These are phyloP conservation scores for Holothuria scabra DNA, from an alignment of 53 echinoderm and acorn worm species.

Conservation along the genomic window DNA sequence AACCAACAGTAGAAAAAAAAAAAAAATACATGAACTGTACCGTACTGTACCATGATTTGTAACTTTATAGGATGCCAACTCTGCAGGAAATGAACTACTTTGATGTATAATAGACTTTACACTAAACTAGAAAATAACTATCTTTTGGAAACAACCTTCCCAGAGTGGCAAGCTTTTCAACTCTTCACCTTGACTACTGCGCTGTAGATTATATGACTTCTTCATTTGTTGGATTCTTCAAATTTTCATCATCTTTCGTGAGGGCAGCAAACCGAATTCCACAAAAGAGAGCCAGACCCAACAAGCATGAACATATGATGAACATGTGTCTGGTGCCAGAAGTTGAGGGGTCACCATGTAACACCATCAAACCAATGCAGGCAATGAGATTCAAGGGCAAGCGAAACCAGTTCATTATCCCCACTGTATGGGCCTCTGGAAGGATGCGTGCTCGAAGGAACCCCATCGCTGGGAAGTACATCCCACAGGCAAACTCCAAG, in stretches of 20 bases:
- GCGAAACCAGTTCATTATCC: conserved; percentile 99
- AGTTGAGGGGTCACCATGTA: conserved; percentile 84
- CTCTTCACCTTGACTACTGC: not conserved
- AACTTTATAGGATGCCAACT: too few species aligned
- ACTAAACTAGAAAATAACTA: too few species aligned
- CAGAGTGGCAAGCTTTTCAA: too few species aligned
- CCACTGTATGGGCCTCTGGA: conserved; percentile 85
- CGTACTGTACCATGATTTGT: too few species aligned
- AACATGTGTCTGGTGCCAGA: conserved; percentile 92
- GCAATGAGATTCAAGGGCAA: conserved; percentile 95
- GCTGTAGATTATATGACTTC: not conserved
- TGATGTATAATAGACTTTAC: too few species aligned
- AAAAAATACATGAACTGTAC: too few species aligned
- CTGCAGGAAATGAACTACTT: too few species aligned
- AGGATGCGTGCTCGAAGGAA: conserved; percentile 74
- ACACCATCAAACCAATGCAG: conserved; percentile 86
- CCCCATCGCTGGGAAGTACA: conserved; percentile 99
- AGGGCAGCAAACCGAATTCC: conserved; percentile 76
- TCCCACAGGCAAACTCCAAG: conserved; percentile 87
- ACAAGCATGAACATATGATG: conserved; percentile 76
- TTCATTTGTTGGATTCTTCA: not conserved
- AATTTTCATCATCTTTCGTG: conserved; percentile 69
- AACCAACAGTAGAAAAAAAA: too few species aligned
- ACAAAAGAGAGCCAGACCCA: conserved; percentile 79
- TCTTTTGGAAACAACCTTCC: too few species aligned